phyloP scores from a whole-genome alignment of 2,888 invertebrate genomes.

The Metopia argyrocephala region DNA sequence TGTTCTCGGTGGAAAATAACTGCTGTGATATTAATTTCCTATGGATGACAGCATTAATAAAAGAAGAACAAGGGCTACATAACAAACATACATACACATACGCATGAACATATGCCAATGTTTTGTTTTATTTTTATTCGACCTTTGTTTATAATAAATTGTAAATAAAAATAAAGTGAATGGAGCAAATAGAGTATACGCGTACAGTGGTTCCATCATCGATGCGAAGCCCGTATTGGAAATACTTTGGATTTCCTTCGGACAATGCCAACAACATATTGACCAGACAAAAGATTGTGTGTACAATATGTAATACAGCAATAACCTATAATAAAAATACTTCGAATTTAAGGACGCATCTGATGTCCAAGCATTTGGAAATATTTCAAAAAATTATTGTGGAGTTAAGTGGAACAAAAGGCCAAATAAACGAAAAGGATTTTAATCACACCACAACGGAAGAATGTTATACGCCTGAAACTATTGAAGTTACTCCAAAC shows the following conservation, averaged over 20 bases:
- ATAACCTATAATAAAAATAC: slow-evolving; percentile 73
- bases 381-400: slow-evolving; percentile 65
- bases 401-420: background rate
- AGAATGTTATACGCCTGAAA: background rate
- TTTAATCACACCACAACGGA: background rate
- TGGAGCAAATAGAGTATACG: slow-evolving; percentile 68
- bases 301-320: slow-evolving; percentile 69
- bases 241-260: slow-evolving; percentile 73
- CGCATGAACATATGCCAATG: no score
- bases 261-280: slow-evolving; percentile 70
- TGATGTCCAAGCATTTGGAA: slow-evolving; percentile 70
- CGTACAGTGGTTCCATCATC: slow-evolving; percentile 69
- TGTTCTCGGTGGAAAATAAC: no score
- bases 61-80: no score
- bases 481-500: background rate
- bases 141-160: background rate
- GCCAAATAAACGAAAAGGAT: background rate
- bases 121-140: no score
- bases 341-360: slow-evolving; percentile 71
- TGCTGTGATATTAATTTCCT: no score
- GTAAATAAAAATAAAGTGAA: background rate
- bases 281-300: slow-evolving; percentile 71
- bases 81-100: no score
- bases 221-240: slow-evolving; percentile 73
- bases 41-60: no score